Evolutionary conservation across 1,140 invertebrate species (phyloP), one percentile per base, ranked within the genome.

Genomic region (Bombus huntii): DNA sequence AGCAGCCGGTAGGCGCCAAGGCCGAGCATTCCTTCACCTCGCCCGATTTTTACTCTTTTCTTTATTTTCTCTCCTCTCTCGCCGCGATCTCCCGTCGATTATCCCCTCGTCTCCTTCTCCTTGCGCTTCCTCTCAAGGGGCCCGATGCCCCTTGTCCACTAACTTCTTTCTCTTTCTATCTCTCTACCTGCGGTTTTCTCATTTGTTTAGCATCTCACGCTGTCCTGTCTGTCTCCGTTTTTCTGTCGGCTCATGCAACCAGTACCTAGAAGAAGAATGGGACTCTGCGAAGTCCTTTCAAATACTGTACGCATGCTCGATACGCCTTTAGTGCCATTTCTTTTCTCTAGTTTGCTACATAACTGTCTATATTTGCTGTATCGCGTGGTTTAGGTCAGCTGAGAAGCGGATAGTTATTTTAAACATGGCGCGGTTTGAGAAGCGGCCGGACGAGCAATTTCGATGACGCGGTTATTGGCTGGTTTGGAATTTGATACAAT

Each of bases 1-100:
- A 37, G 53, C 74, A 39, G 72, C 81, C 86, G 86, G 85, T 78
- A 86, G 85, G 72, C 89, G 72, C 88, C 91, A 92, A 92, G 91
- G 91, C 86, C 91, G 84, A 87, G 91, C 91, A 92, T 92, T 92
- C 91, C 88, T 92, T 92, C 85, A 88, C 90, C 91, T 91, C 90
- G 81, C 85, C 76, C 81, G 70, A 88, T 91, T 88, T 89, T 89
- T 89, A 44, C 78, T 87, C 66, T 88, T 89, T 87, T 79, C 87
- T 89, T 88, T 89, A 85, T 91, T 89, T 83, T 68, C 37, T 82
- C 74, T 81, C 39, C 47, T 34, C 18, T 18, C 75, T 62, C 57
- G 37, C 71, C 59, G 28, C 59, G 42, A 57, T 78, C 77, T 44
- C 34, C 53, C 71, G 34, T 39, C 65, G 62, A 18, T 74, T 53